Evolutionary conservation across 2,797 vertebrate species (phyloP).

Genomic region (Chloroceryle inda): DNA sequence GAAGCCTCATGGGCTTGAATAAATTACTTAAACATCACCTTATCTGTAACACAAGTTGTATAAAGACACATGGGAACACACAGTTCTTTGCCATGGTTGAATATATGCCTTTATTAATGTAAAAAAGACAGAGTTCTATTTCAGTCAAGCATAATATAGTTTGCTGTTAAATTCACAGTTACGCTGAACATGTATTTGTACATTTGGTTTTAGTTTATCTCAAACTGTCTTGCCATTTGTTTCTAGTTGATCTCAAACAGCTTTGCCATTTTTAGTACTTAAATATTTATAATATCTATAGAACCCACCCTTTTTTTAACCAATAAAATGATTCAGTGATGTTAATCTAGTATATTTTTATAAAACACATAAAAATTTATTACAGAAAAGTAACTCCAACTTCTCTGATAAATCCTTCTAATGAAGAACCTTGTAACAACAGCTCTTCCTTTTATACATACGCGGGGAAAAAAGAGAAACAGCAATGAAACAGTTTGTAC

Average conservation of each 20-base stretch:
- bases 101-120: neutral
- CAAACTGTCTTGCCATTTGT: slow-evolving; percentile 22
- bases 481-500: neutral
- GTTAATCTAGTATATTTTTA: neutral
- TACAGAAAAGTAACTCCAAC: neutral
- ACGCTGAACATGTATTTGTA: slow-evolving; percentile 18
- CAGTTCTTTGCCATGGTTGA: neutral
- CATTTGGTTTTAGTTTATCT: slow-evolving; percentile 65
- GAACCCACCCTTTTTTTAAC: neutral
- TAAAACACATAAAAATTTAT: neutral
- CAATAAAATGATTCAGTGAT: neutral
- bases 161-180: slow-evolving; percentile 45
- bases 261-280: slow-evolving; percentile 36
- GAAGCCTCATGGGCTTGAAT: neutral
- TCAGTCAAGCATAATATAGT: slow-evolving; percentile 5
- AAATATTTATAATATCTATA: slow-evolving; percentile 41
- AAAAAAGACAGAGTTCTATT: slow-evolving; percentile 17
- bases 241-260: slow-evolving; percentile 31
- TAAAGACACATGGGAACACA: neutral
- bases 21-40: neutral
- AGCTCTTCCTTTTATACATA: neutral
- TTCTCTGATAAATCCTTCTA: neutral
- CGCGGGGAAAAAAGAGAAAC: neutral
- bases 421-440: neutral
- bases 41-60: neutral